These are phyloP conservation scores for Dicranocentrus wangi DNA, from an alignment of 2,888 invertebrate genomes.

Conservation along the genomic window DNA sequence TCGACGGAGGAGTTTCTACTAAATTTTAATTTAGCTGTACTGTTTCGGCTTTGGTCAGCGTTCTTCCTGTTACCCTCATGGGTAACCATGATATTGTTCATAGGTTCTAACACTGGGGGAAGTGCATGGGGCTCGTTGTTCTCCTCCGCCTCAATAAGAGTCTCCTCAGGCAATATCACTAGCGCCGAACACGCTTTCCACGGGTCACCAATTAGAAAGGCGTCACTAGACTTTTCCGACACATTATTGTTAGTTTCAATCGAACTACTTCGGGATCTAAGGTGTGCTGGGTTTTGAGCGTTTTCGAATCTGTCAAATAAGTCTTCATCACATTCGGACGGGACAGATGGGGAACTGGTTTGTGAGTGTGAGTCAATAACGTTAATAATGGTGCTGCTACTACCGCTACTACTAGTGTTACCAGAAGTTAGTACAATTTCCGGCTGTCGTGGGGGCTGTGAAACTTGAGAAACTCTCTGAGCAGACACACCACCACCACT, in stretches of 20 bases:
- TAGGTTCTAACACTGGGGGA: conserved; percentile 12
- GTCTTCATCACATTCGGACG: not conserved
- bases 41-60: not conserved
- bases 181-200: conserved; percentile 23
- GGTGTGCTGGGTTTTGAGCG: conserved; percentile 33
- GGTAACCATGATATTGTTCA: not conserved
- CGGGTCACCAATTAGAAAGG: conserved; percentile 39
- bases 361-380: too few species aligned
- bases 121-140: not conserved
- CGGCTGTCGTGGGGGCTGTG: not conserved
- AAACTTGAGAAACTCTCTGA: too few species aligned
- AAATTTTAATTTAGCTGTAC: not conserved
- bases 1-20: too few species aligned
- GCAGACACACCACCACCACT: too few species aligned
- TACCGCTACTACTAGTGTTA: too few species aligned
- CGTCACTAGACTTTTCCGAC: conserved; percentile 1
- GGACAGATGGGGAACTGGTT: not conserved
- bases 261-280: conserved; percentile 30
- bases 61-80: too few species aligned
- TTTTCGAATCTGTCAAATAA: conserved; percentile 39
- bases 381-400: not conserved
- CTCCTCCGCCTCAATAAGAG: not conserved
- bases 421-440: too few species aligned
- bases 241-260: conserved; percentile 43
- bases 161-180: too few species aligned